Conservation (phyloP, 2,113 vertebrate genomes). For the Tetrao urogallus region DNA sequence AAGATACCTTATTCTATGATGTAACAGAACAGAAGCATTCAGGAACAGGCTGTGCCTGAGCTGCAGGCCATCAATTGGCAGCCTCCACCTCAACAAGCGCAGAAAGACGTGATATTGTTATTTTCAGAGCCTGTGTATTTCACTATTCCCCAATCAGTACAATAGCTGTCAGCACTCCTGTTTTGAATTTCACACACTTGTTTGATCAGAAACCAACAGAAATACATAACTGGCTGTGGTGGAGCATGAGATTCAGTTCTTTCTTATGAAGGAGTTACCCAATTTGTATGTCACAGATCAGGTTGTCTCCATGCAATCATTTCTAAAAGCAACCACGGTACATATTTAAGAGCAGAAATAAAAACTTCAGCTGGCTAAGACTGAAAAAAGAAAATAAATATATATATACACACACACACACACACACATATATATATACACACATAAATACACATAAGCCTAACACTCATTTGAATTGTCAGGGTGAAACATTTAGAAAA, state of each 20-base stretch:
- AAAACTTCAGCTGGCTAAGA: not conserved
- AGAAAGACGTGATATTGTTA: not conserved
- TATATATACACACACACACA: no score
- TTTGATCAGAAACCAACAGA: slow-evolving; percentile 30
- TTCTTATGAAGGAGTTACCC: not conserved
- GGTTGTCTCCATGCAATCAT: not conserved
- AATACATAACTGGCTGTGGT: not conserved
- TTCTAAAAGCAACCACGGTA: not conserved
- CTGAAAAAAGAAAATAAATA: not conserved
- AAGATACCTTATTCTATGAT: not conserved
- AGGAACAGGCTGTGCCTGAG: not conserved
- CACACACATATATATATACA: no score
- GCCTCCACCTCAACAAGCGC: not conserved
- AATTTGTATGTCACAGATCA: not conserved
- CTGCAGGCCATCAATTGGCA: slow-evolving; percentile 8
- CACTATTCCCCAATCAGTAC: not conserved
- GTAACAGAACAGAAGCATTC: not conserved
- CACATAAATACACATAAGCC: not conserved
- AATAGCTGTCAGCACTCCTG: slow-evolving; percentile 5
- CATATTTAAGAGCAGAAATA: not conserved
- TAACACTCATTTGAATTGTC: not conserved
- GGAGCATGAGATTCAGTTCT: not conserved
- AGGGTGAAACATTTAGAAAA: not conserved
- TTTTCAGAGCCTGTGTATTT: slow-evolving; percentile 1
- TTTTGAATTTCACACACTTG: slow-evolving; percentile 30